These are phyloP conservation scores for Micropoecilia bifurca DNA, from an alignment of 2,797 vertebrate species.

Conservation along the genomic window DNA sequence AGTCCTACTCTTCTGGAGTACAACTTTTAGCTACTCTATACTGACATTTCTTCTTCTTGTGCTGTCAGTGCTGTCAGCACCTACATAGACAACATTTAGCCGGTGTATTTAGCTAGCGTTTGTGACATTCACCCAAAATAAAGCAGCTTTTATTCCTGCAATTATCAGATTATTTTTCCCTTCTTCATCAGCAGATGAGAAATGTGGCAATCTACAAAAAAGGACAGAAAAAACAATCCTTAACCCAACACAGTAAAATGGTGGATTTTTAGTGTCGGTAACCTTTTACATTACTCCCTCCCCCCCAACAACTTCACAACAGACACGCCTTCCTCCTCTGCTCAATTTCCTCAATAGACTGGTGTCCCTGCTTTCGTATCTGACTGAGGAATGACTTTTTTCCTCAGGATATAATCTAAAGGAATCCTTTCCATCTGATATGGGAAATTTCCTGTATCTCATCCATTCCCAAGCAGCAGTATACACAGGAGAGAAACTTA, in stretches of 20 bases:
- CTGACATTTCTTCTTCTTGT: neutral
- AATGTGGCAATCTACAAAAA: neutral
- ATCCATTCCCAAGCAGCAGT: constrained; percentile 61
- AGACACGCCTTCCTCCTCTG: constrained; percentile 20
- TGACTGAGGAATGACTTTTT: constrained; percentile 58
- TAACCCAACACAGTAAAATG: neutral
- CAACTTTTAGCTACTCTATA: no score
- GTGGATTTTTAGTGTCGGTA: constrained; percentile 14
- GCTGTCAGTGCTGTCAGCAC: neutral
- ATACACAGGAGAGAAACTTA: constrained; percentile 42
- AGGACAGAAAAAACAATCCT: neutral
- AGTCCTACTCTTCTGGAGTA: no score
- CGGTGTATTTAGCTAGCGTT: neutral
- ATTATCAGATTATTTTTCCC: neutral
- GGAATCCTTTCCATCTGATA: constrained; percentile 66
- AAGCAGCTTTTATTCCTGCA: neutral
- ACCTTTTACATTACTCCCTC: constrained; percentile 11
- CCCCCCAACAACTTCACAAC: constrained; percentile 10
- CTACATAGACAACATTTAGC: neutral
- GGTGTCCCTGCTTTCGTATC: constrained; percentile 28
- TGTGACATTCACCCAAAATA: neutral
- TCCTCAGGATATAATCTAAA: constrained; percentile 66
- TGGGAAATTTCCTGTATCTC: constrained; percentile 72
- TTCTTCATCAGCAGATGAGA: neutral
- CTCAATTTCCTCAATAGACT: constrained; percentile 63